Conservation (phyloP, 2,113 vertebrate genomes). For the Vombatus ursinus region DNA sequence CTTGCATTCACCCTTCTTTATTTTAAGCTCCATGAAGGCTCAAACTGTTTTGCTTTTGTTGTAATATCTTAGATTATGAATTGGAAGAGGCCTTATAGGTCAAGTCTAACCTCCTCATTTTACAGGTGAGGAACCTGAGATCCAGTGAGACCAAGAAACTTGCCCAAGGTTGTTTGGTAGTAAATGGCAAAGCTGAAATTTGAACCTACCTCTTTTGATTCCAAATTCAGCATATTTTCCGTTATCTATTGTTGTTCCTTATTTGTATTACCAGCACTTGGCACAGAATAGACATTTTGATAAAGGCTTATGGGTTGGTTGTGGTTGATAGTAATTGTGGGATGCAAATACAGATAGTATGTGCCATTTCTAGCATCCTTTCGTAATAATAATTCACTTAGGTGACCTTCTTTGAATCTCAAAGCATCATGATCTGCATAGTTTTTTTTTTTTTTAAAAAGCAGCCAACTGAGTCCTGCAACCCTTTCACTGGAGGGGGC, state of each 20-base stretch:
- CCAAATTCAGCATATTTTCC: not conserved
- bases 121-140: not conserved
- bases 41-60: not conserved
- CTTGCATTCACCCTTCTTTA: not conserved
- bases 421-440: not conserved
- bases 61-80: not conserved
- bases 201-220: not conserved
- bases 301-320: not conserved
- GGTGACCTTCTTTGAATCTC: not conserved
- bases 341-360: conserved; percentile 2
- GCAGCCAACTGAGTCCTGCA: not conserved
- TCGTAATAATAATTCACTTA: conserved; percentile 41
- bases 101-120: not conserved
- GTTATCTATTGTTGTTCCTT: not conserved
- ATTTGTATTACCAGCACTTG: not conserved
- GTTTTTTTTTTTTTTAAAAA: conserved; percentile 20
- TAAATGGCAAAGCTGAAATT: not conserved
- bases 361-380: conserved; percentile 55
- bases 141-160: not conserved
- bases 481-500: not conserved
- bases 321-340: not conserved
- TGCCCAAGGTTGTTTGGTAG: not conserved
- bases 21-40: not conserved
- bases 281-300: not conserved
- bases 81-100: not conserved